Conservation (phyloP, 2,888 invertebrate species). For the Gymnosoma rotundatum region DNA sequence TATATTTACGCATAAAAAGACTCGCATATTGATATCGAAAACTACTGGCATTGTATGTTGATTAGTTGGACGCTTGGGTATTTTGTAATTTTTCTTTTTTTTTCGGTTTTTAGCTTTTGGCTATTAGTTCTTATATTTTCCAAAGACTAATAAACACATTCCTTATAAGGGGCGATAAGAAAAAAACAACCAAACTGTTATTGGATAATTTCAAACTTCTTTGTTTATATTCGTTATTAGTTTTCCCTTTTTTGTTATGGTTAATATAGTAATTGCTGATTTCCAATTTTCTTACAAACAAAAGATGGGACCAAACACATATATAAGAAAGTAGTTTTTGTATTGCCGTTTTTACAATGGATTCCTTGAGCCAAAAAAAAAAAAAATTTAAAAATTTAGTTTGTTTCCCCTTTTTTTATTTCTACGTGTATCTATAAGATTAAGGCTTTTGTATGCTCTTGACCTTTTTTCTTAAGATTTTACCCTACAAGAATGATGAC, state of each 20-base stretch:
- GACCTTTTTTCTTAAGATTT: conserved; percentile 41
- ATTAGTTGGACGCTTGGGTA: background rate
- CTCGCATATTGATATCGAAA: background rate
- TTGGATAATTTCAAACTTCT: conserved; percentile 16
- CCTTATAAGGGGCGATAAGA: background rate
- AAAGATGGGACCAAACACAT: background rate
- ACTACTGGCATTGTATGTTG: background rate
- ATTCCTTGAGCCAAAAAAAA: conserved; percentile 32
- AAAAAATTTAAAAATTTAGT: conserved; percentile 39
- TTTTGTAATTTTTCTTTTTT: background rate
- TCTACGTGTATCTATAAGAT: background rate
- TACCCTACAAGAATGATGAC: conserved; percentile 36
- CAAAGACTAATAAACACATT: background rate
- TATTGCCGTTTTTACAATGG: background rate
- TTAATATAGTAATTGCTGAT: conserved; percentile 26
- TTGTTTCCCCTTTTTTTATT: background rate
- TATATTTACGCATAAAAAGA: conserved; percentile 2
- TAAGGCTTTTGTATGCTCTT: conserved; percentile 43
- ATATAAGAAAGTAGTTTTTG: background rate
- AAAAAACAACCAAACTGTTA: background rate
- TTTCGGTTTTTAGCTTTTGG: background rate
- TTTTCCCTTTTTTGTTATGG: background rate
- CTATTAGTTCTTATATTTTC: background rate
- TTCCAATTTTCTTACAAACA: background rate
- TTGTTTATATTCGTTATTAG: background rate